Base-by-base conservation (phyloP, 2,113 vertebrate genomes). In the Cebus imitator region DNA sequence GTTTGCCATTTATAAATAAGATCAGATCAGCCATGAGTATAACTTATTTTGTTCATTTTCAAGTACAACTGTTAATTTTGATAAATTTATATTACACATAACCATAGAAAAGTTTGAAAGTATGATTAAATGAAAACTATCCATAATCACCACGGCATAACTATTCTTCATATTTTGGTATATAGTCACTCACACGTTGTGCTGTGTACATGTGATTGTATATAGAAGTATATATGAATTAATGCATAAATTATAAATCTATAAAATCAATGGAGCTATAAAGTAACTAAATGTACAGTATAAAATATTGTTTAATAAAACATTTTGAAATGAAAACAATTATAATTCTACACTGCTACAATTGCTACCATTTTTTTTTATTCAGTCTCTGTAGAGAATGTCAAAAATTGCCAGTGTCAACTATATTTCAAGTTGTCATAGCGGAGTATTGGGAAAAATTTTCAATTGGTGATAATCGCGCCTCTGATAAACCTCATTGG, bases 11-110 rank as follows among this genome's bases (percentile, higher is more conserved):
- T 73, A 37, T 79, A 11, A 82, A 70, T 91, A 92, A 96, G 20
- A 50, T 78, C 0, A 30, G 4, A 64, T 16, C 3, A 21, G 61
- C 61, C 43, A 78, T 87, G 9, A 83, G 21, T 20, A 75, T 48
- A 89, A 79, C 50, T 95, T 78, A 81, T 92, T 92, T 64, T 85
- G 8, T 89, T 57, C 85, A 79, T 12, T 73, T 96, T 8, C 86
- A 2, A 81, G 30, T 70, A 78, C 6, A 92, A 8, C 43, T 94
- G 3, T 72, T 87, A 75, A 57, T 85, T 88, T 75, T 87, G 21
- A 32, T 87, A 84, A 55, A 92, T 78, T 68, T 72, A 1, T 58
- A 52, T 82, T 76, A 81, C 8, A 90, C 78, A 66, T 68, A 81
- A 84, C 8, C 30, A 89, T 0, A 79, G 40, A 75, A 87, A 86